These are phyloP conservation scores for Struthio camelus DNA, from an alignment of 2,113 vertebrate species.

Conservation along the genomic window DNA sequence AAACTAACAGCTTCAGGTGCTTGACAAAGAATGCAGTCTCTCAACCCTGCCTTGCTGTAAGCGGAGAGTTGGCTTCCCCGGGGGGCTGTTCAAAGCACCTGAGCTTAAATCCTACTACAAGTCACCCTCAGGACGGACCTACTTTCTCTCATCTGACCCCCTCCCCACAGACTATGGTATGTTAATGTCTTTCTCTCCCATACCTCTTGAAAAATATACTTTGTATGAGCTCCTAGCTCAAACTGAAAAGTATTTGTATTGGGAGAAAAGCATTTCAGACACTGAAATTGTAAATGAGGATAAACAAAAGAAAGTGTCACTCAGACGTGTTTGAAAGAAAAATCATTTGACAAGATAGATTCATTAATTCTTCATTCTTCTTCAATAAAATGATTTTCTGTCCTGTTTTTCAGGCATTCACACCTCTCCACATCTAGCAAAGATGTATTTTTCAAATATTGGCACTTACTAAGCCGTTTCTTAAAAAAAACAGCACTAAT, in stretches of 20 bases:
- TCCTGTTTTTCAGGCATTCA: neutral
- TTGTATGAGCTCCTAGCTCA: neutral
- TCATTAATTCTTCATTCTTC: constrained; percentile 3
- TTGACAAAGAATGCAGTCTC: neutral
- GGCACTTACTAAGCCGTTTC: neutral
- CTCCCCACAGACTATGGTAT: neutral
- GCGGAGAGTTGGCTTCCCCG: neutral
- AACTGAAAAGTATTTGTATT: neutral
- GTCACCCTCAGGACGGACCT: neutral
- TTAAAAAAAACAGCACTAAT: neutral
- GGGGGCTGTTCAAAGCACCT: neutral
- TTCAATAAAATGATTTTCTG: neutral
- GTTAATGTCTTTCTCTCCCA: neutral
- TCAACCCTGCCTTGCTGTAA: neutral
- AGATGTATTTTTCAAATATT: neutral
- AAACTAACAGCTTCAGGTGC: neutral
- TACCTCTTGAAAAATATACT: neutral
- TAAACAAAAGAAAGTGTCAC: neutral
- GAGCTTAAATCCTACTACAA: neutral
- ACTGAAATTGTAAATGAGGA: neutral
- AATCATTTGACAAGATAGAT: constrained; percentile 29
- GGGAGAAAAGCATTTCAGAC: neutral
- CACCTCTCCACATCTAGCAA: neutral
- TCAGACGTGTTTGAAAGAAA: neutral
- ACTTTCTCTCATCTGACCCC: neutral